Conservation (phyloP, 2,113 vertebrate species). For the Nerophis ophidion region DNA sequence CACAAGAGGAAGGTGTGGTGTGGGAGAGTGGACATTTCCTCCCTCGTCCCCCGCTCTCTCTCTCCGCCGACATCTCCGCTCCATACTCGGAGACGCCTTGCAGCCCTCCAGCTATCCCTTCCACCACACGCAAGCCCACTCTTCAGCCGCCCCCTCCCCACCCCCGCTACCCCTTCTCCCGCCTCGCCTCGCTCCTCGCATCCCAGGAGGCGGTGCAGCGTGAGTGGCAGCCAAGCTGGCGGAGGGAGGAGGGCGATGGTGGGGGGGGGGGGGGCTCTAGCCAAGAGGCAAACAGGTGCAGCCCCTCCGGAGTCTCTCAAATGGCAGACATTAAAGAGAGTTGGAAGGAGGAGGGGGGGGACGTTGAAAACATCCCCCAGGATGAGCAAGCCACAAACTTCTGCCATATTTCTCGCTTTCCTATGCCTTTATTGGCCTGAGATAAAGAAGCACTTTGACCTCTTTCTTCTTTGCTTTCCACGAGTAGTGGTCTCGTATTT, state of each 20-base stretch:
- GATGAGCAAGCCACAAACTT: constrained; percentile 65
- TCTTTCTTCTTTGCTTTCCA: constrained; percentile 39
- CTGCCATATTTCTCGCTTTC: constrained; percentile 45
- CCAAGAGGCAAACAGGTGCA: constrained; percentile 81
- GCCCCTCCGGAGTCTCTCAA: constrained; percentile 76
- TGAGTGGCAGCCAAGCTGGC: constrained; percentile 67
- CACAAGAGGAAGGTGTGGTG: constrained; percentile 39
- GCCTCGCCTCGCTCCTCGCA: constrained; percentile 44
- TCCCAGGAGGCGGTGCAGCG: constrained; percentile 63
- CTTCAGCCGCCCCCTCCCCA: constrained; percentile 27
- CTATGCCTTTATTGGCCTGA: constrained; percentile 25
- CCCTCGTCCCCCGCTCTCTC: constrained; percentile 21
- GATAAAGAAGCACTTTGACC: constrained; percentile 29
- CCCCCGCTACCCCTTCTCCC: constrained; percentile 25
- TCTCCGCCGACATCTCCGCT: constrained; percentile 53
- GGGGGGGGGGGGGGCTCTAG: constrained; percentile 64
- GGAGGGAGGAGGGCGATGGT: neutral
- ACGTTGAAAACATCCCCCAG: constrained; percentile 72
- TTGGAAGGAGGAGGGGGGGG: constrained; percentile 25
- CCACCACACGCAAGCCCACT: constrained; percentile 62
- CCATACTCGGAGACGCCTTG: constrained; percentile 59
- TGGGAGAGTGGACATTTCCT: constrained; percentile 53
- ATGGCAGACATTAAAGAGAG: constrained; percentile 75
- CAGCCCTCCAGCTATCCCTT: constrained; percentile 71
- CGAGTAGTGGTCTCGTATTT: constrained; percentile 33